A percentile compares a stretch with the other conserved stretches of the same genome.
phyloP scores from a whole-genome alignment of 2,888 invertebrate genomes.

The Lagria hirta region DNA sequence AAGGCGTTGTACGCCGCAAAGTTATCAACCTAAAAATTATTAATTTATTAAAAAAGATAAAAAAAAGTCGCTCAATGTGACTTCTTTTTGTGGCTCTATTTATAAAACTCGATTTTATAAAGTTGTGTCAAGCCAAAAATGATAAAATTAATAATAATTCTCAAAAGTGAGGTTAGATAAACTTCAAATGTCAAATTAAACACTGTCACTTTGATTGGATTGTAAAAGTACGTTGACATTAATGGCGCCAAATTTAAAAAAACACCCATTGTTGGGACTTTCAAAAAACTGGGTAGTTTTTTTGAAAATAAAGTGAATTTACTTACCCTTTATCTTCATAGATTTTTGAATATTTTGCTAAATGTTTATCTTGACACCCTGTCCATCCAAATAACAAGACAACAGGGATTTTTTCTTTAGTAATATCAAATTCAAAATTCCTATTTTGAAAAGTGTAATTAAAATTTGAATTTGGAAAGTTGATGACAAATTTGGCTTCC shows the following conservation, averaged over 20 bases:
- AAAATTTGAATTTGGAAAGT: constrained; percentile 61
- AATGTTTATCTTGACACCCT: constrained; percentile 74
- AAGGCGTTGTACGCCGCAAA: constrained; percentile 69
- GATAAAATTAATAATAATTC: no score
- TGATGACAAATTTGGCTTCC: no score
- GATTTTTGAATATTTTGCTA: constrained; percentile 76
- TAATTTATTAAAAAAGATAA: constrained; percentile 1
- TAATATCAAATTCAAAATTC: constrained; percentile 61
- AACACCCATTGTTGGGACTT: no score
- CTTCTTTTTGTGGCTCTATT: no score
- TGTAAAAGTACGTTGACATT: no score
- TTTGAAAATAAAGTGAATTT: neutral
- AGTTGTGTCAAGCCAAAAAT: no score
- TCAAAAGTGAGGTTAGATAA: no score
- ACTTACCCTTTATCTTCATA: constrained; percentile 62
- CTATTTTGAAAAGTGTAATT: constrained; percentile 44
- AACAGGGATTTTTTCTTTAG: constrained; percentile 66
- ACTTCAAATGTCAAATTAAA: no score
- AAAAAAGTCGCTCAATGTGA: constrained; percentile 4
- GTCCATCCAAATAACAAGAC: constrained; percentile 78
- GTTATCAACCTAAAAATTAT: constrained; percentile 64
- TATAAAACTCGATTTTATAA: no score
- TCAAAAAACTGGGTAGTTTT: constrained; percentile 1
- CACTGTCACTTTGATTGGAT: no score
- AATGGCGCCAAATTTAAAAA: no score